These are phyloP conservation scores for Macrobrachium nipponense DNA, from an alignment of 1,140 invertebrate species.

Conservation along the genomic window DNA sequence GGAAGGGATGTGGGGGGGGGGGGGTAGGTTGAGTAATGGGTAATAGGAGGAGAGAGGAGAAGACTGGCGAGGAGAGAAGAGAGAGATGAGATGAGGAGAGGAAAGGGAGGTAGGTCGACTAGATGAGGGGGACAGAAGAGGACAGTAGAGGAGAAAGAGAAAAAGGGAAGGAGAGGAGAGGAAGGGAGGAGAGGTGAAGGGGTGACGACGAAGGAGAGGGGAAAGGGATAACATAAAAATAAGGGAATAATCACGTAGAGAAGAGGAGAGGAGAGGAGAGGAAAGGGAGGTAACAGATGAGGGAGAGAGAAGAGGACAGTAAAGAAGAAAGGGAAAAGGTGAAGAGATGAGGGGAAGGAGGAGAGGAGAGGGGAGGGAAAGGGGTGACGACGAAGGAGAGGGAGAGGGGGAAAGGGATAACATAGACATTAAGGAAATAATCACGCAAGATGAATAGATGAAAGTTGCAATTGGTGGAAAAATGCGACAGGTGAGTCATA, in stretches of 20 bases:
- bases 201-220: background rate
- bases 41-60: no score
- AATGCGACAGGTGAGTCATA: background rate
- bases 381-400: background rate
- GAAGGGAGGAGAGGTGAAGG: background rate
- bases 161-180: background rate
- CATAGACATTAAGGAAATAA: background rate
- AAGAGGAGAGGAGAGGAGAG: background rate
- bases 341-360: background rate
- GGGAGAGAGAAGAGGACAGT: background rate
- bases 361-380: background rate
- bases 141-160: background rate
- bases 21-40: no score
- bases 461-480: background rate
- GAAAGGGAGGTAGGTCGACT: background rate
- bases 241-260: no score
- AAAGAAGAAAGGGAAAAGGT: no score
- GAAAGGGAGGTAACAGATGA: background rate
- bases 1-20: background rate
- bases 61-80: no score
- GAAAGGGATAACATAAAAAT: background rate
- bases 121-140: background rate
- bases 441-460: background rate
- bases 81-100: background rate
- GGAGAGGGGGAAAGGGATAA: background rate